Evolutionary conservation across 2,797 vertebrate species (phyloP).

Genomic region (Melanotaenia maccullochi): DNA sequence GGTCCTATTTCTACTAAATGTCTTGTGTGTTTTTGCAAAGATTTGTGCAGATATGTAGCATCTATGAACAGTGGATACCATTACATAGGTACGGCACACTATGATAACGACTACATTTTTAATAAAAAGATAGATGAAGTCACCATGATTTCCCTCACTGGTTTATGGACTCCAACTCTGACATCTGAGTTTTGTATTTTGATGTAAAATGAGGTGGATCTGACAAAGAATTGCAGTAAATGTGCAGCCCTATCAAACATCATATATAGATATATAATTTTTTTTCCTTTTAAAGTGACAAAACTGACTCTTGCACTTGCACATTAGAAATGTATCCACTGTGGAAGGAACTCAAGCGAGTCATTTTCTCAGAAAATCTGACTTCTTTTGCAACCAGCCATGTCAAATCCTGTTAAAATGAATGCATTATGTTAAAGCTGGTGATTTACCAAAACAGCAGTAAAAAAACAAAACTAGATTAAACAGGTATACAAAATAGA

Average conservation of each 20-base stretch:
- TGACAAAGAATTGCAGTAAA: too few species aligned
- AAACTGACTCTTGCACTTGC: too few species aligned
- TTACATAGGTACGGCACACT: neutral
- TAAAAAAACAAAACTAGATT: too few species aligned
- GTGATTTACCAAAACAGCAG: too few species aligned
- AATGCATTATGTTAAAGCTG: too few species aligned
- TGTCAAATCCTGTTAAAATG: neutral
- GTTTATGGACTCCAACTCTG: too few species aligned
- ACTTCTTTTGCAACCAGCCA: neutral
- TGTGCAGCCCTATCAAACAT: too few species aligned
- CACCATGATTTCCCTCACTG: neutral
- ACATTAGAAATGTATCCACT: neutral
- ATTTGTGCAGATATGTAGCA: neutral
- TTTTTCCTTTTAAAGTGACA: too few species aligned
- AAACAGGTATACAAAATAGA: too few species aligned
- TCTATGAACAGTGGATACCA: neutral
- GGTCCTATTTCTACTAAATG: neutral
- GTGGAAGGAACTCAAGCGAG: neutral
- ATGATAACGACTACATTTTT: too few species aligned
- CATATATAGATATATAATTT: too few species aligned
- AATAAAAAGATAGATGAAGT: neutral
- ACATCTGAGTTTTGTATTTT: neutral
- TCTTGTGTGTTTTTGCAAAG: neutral
- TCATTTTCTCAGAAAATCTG: neutral
- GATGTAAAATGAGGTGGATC: too few species aligned